A percentile compares a stretch with the other conserved stretches of the same genome.
These are phyloP conservation scores for Aspidoscelis tigris DNA, from an alignment of 2,113 vertebrate genomes.

Conservation along the genomic window DNA sequence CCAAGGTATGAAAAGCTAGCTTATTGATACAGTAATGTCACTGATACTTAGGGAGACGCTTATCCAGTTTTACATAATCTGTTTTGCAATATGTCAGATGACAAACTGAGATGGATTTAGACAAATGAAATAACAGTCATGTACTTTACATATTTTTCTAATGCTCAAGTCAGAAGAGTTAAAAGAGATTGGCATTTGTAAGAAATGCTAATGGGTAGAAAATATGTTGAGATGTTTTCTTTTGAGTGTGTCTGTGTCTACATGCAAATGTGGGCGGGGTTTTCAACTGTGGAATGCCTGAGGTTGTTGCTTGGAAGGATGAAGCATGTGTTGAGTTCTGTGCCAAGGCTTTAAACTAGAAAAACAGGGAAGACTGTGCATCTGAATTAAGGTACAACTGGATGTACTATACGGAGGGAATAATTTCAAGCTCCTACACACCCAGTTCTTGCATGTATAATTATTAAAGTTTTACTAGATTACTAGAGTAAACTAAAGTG, in stretches of 20 bases:
- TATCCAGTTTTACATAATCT: background rate
- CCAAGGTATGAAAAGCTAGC: background rate
- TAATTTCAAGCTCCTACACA: background rate
- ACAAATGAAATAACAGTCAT: background rate
- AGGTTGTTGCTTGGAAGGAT: conserved; percentile 15
- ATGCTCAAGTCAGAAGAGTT: accelerated
- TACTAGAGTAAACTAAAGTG: accelerated
- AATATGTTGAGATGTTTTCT: accelerated
- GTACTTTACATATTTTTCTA: accelerated
- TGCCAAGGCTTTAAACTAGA: background rate
- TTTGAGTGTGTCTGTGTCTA: accelerated
- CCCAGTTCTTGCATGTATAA: background rate
- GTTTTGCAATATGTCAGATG: background rate
- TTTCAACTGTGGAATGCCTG: background rate
- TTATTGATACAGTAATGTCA: background rate
- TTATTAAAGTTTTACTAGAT: background rate
- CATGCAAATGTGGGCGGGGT: background rate
- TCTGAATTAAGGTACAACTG: background rate
- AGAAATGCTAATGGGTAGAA: background rate
- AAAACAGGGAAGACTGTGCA: background rate
- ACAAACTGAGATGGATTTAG: accelerated
- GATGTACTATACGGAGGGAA: background rate
- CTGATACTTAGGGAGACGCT: background rate
- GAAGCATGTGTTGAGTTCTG: background rate
- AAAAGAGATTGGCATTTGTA: background rate